phyloP scores from a whole-genome alignment of 2,888 invertebrate species.

The Melieria crassipennis region DNA sequence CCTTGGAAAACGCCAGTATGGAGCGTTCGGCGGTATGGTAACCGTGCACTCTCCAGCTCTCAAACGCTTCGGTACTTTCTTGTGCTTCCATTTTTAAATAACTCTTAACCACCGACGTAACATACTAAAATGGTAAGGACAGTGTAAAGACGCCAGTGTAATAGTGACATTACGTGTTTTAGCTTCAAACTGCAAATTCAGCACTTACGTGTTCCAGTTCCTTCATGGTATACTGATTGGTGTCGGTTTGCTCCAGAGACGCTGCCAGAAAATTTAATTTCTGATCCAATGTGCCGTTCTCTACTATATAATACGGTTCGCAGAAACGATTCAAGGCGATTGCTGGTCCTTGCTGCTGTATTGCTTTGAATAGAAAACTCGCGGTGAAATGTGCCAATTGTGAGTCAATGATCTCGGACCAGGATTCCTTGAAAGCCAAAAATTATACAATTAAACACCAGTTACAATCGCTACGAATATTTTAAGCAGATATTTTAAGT shows the following conservation, averaged over 20 bases:
- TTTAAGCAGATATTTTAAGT: no score
- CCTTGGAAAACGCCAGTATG: conserved; percentile 70
- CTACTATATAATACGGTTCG: conserved; percentile 76
- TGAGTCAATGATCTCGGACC: conserved; percentile 76
- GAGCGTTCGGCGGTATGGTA: conserved; percentile 70
- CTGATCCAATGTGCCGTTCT: conserved; percentile 75
- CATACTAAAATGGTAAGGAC: conserved; percentile 69
- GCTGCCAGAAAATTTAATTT: conserved; percentile 64
- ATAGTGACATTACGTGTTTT: conserved; percentile 33
- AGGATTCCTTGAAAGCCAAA: conserved; percentile 69
- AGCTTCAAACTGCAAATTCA: neutral
- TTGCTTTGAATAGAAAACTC: conserved; percentile 72
- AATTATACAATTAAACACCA: no score
- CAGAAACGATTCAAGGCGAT: conserved; percentile 72
- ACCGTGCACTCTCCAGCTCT: conserved; percentile 72
- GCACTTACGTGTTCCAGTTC: conserved; percentile 54
- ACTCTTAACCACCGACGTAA: conserved; percentile 79
- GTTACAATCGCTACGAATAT: no score
- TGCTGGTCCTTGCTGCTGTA: conserved; percentile 48
- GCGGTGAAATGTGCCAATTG: conserved; percentile 74
- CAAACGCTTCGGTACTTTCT: conserved; percentile 68
- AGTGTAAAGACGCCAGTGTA: conserved; percentile 28
- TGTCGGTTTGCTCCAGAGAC: conserved; percentile 46
- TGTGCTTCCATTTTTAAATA: conserved; percentile 77
- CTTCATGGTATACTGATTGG: conserved; percentile 51